Conservation (phyloP, 2,888 invertebrate genomes). For the Sympetrum striolatum region DNA sequence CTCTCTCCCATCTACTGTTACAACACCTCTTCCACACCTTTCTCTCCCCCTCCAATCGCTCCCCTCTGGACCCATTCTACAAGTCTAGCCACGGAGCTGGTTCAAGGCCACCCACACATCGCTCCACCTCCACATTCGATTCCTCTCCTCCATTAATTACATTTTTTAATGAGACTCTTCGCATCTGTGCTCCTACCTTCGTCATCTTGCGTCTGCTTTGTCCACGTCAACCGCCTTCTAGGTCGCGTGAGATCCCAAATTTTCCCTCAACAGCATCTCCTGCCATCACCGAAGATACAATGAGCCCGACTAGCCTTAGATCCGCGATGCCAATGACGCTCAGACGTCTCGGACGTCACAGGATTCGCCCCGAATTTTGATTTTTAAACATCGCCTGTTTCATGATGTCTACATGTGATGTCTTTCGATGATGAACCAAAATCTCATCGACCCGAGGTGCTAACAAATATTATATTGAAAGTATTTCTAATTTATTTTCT, state of each 20-base stretch:
- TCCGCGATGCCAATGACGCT: background rate
- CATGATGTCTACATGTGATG: too few species aligned
- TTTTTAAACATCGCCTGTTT: too few species aligned
- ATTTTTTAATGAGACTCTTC: background rate
- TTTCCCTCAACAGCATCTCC: background rate
- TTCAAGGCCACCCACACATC: conserved; percentile 34
- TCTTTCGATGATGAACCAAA: too few species aligned
- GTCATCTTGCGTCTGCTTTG: background rate
- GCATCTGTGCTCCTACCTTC: background rate
- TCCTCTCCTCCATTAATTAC: background rate
- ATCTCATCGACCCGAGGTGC: too few species aligned
- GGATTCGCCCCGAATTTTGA: background rate
- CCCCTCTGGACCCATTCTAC: conserved; percentile 1
- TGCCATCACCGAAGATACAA: background rate
- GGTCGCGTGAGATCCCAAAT: background rate
- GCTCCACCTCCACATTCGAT: background rate
- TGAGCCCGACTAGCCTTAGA: background rate
- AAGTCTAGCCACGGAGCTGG: conserved; percentile 34
- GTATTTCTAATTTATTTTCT: too few species aligned
- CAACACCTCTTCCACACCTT: background rate
- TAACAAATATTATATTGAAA: too few species aligned
- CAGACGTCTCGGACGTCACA: background rate
- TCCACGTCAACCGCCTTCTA: background rate
- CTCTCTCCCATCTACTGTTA: background rate
- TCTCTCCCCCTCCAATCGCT: background rate